Evolutionary conservation across 2,888 invertebrate species (phyloP).

Genomic region (Noctuana brunneofusca): DNA sequence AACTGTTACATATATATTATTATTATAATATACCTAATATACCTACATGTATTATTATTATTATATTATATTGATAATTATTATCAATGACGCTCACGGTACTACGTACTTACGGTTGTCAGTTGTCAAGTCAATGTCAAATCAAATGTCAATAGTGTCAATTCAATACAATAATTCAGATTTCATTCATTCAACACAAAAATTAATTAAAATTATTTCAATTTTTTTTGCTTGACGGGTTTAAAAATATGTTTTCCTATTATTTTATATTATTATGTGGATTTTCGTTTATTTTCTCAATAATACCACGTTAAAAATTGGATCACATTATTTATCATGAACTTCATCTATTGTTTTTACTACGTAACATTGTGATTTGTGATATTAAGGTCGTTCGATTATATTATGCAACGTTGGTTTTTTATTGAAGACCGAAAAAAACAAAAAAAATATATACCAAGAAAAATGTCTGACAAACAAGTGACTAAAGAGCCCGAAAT

Average conservation of each 20-base stretch:
- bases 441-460: conserved; percentile 52
- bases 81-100: too few relatives aligned
- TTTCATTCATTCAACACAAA: too few relatives aligned
- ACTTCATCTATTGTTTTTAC: neutral
- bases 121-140: too few relatives aligned
- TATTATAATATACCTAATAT: too few relatives aligned
- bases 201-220: too few relatives aligned
- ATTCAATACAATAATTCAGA: too few relatives aligned
- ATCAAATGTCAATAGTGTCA: too few relatives aligned
- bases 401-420: conserved; percentile 85
- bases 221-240: neutral
- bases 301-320: neutral
- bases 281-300: neutral
- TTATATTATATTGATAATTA: too few relatives aligned
- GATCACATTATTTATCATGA: neutral
- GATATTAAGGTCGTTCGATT: conserved; percentile 29
- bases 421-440: conserved; percentile 81
- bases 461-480: conserved; percentile 58
- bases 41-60: too few relatives aligned
- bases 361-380: conserved; percentile 4
- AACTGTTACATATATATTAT: too few relatives aligned
- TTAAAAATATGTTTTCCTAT: neutral
- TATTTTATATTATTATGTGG: neutral
- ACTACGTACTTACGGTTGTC: too few relatives aligned
- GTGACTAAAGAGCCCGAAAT: conserved; percentile 50